Percentiles rank a stretch among this genome's conserved stretches.
Conservation (phyloP, 2,888 invertebrate genomes). For the Argyresthia albistria region DNA sequence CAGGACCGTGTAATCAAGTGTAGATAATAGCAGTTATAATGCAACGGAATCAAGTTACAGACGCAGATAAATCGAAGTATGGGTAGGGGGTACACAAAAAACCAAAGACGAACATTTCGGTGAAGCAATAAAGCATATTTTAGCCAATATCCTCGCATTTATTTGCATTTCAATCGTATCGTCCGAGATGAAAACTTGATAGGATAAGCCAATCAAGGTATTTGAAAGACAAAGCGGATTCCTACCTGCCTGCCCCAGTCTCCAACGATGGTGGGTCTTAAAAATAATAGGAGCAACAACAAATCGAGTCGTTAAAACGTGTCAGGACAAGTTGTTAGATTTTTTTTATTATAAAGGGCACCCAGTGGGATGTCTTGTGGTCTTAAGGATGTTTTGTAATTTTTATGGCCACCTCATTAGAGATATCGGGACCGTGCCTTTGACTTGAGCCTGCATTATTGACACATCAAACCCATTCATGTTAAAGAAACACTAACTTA, state of each 20-base stretch:
- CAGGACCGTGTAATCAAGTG: no score
- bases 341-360: constrained; percentile 32
- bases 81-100: no score
- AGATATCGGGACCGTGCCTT: constrained; percentile 28
- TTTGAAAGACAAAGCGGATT: constrained; percentile 46
- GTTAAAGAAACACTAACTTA: background rate
- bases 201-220: constrained; percentile 36
- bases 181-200: constrained; percentile 20
- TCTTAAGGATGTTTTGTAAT: constrained; percentile 51
- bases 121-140: no score
- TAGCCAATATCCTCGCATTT: no score
- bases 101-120: no score
- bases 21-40: no score
- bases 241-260: constrained; percentile 28
- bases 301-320: constrained; percentile 59
- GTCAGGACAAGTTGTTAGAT: constrained; percentile 56
- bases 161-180: no score
- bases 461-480: constrained; percentile 33
- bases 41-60: no score
- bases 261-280: constrained; percentile 17
- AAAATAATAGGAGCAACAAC: constrained; percentile 57
- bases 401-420: constrained; percentile 62
- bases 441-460: constrained; percentile 37
- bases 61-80: no score
- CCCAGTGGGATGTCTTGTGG: constrained; percentile 50